Evolutionary conservation across 2,113 vertebrate genomes (phyloP).

Genomic region (Micromys minutus): DNA sequence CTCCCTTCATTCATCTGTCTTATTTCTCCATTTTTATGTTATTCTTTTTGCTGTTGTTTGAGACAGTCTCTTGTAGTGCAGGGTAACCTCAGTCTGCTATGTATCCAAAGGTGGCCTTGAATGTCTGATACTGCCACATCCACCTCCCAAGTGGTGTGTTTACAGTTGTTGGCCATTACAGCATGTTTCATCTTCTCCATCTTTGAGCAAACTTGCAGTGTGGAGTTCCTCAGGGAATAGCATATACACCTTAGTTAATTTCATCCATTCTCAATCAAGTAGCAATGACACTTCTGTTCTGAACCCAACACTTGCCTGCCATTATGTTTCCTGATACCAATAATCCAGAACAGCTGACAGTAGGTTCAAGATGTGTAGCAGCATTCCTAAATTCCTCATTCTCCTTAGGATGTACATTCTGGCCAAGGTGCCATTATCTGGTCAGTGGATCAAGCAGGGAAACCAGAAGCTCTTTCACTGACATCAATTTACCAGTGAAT

Average conservation of each 20-base stretch:
- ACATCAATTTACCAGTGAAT: neutral
- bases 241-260: neutral
- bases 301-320: neutral
- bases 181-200: neutral
- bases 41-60: neutral
- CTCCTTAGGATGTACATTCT: neutral
- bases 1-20: neutral
- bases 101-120: neutral
- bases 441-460: slow-evolving; percentile 10
- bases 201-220: neutral
- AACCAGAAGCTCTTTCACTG: neutral
- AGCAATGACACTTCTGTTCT: neutral
- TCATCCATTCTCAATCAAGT: slow-evolving; percentile 1
- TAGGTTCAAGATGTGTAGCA: neutral
- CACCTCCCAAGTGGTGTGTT: neutral
- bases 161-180: neutral
- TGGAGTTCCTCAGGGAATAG: neutral
- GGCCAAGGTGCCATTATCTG: neutral
- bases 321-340: neutral
- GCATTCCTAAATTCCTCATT: neutral
- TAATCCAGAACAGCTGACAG: neutral
- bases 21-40: neutral
- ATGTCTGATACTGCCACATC: neutral
- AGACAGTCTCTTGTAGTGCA: neutral
- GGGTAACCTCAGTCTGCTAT: neutral